These are phyloP conservation scores for Ifrita kowaldi DNA, from an alignment of 2,113 vertebrate species.

Conservation along the genomic window DNA sequence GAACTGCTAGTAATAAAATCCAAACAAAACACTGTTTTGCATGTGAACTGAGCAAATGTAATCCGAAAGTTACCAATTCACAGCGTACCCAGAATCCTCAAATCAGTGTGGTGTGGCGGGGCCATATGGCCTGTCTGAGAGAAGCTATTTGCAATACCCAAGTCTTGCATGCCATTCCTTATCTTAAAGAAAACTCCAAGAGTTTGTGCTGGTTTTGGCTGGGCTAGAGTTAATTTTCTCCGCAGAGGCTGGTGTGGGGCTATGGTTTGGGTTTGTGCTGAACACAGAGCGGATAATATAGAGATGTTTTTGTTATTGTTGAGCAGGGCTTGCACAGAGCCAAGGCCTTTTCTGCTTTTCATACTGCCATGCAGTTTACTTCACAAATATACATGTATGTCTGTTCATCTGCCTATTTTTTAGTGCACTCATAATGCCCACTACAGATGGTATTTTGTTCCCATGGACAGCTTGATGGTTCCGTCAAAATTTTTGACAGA, in stretches of 20 bases:
- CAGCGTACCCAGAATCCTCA: not conserved
- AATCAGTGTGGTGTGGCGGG: not conserved
- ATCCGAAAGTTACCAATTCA: not conserved
- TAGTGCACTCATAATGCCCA: not conserved
- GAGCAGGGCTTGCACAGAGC: not conserved
- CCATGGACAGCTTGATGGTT: not conserved
- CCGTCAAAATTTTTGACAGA: not conserved
- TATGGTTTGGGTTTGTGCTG: not conserved
- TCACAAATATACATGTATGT: not conserved
- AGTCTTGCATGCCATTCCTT: not conserved
- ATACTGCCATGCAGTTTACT: not conserved
- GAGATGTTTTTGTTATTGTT: not conserved
- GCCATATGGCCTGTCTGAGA: not conserved
- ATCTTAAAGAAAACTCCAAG: not conserved
- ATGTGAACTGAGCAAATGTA: not conserved
- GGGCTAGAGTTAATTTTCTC: not conserved
- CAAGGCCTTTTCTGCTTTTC: not conserved
- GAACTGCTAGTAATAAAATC: not conserved
- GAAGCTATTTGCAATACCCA: not conserved
- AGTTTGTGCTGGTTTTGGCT: not conserved
- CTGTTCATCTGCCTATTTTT: not conserved
- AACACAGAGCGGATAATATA: not conserved
- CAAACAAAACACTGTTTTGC: constrained; percentile 5
- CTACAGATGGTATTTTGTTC: not conserved
- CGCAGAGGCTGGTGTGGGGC: not conserved